Conservation (phyloP, 2,888 invertebrate species). For the Aradus depressus region DNA sequence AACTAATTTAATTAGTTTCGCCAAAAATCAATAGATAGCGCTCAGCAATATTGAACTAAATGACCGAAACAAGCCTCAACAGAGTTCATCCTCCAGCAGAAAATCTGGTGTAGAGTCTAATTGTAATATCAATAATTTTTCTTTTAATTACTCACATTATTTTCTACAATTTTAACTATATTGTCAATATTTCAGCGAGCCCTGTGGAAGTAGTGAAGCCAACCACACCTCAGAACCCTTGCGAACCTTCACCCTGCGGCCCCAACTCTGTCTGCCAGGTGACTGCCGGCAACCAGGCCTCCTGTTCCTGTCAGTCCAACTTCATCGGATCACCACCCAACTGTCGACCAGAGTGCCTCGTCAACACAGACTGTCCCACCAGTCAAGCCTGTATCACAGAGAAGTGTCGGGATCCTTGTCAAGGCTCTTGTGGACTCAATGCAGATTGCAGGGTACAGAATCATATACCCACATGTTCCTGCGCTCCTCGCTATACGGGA, state of each 20-base stretch:
- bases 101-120: too few relatives aligned
- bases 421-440: constrained; percentile 41
- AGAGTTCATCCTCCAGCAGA: too few relatives aligned
- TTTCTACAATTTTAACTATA: too few relatives aligned
- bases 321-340: constrained; percentile 40
- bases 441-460: constrained; percentile 40
- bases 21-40: too few relatives aligned
- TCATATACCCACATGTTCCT: constrained; percentile 42
- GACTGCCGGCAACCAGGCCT: constrained; percentile 35
- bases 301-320: constrained; percentile 39
- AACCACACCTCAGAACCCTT: constrained; percentile 41
- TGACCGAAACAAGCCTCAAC: too few relatives aligned
- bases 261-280: constrained; percentile 39
- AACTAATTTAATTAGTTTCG: too few relatives aligned
- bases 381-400: constrained; percentile 40
- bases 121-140: too few relatives aligned
- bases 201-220: constrained; percentile 34
- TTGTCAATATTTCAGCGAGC: constrained; percentile 24
- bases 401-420: constrained; percentile 41
- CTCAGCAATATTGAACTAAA: too few relatives aligned
- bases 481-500: constrained; percentile 52
- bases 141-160: too few relatives aligned
- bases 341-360: constrained; percentile 40
- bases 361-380: constrained; percentile 41
- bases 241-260: constrained; percentile 52